phyloP scores from a whole-genome alignment of 2,797 vertebrate species.

The Microchirus variegatus region DNA sequence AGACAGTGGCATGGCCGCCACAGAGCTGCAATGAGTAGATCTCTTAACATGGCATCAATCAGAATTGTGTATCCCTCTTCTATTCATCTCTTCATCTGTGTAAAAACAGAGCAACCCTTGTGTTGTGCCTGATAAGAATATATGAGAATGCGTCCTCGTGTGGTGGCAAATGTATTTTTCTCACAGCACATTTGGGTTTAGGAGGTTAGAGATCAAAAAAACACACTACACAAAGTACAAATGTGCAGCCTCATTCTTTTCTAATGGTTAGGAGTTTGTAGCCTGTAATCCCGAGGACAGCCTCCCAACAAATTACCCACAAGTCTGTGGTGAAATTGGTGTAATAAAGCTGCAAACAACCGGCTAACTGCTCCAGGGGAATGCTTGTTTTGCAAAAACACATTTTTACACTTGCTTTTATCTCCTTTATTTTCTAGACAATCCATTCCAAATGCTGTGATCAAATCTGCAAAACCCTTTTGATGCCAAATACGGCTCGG shows the following conservation, averaged over 20 bases:
- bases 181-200: background rate
- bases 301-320: conserved; percentile 1
- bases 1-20: conserved; percentile 20
- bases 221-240: background rate
- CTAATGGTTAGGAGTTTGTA: background rate
- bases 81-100: conserved; percentile 14
- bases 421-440: conserved; percentile 15
- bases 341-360: conserved; percentile 5
- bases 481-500: conserved; percentile 29
- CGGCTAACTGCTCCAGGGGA: background rate
- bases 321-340: background rate
- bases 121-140: conserved; percentile 8
- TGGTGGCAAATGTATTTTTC: background rate
- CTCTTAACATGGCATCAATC: background rate
- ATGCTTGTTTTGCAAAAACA: conserved; percentile 1
- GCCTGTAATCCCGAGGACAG: background rate
- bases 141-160: background rate
- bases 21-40: conserved; percentile 12
- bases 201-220: background rate
- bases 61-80: conserved; percentile 3
- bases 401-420: conserved; percentile 3
- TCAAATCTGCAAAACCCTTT: conserved; percentile 28
- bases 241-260: background rate
- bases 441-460: conserved; percentile 30
- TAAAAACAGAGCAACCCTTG: background rate